Conservation (phyloP, 2,113 vertebrate genomes). For the Hippocampus barbouri region DNA sequence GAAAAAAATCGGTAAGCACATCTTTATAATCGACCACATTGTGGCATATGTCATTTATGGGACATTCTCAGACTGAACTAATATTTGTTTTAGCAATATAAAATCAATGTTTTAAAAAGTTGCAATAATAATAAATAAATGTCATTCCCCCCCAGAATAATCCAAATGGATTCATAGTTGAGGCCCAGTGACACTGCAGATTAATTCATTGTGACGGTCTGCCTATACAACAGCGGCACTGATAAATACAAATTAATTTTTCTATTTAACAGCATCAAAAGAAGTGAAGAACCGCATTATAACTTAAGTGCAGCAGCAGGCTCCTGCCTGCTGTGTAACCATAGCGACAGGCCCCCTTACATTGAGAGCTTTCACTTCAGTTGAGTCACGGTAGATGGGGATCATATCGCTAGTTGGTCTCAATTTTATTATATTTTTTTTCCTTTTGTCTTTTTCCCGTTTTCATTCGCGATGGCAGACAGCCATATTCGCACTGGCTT, state of each 20-base stretch:
- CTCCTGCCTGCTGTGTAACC: background rate
- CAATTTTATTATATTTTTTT: conserved; percentile 12
- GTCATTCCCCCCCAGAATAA: background rate
- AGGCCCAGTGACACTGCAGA: background rate
- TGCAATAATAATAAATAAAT: background rate
- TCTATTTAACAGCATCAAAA: background rate
- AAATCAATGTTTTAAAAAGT: background rate
- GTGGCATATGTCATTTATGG: background rate
- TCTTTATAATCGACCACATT: background rate
- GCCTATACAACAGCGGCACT: background rate
- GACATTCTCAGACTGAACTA: background rate
- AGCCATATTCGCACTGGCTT: conserved; percentile 42
- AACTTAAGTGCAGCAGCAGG: background rate
- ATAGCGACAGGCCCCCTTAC: background rate
- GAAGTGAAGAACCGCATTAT: background rate
- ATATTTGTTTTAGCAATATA: background rate
- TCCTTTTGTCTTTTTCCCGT: conserved; percentile 40
- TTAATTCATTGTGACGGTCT: background rate
- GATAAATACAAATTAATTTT: background rate
- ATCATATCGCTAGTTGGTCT: conserved; percentile 2
- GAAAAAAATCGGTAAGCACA: no score
- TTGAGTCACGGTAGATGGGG: background rate
- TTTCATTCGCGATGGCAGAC: conserved; percentile 32
- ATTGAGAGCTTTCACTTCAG: conserved; percentile 13
- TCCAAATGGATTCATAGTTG: background rate